Evolutionary conservation across 2,888 invertebrate species (phyloP).

Genomic region (Biston stratarius): DNA sequence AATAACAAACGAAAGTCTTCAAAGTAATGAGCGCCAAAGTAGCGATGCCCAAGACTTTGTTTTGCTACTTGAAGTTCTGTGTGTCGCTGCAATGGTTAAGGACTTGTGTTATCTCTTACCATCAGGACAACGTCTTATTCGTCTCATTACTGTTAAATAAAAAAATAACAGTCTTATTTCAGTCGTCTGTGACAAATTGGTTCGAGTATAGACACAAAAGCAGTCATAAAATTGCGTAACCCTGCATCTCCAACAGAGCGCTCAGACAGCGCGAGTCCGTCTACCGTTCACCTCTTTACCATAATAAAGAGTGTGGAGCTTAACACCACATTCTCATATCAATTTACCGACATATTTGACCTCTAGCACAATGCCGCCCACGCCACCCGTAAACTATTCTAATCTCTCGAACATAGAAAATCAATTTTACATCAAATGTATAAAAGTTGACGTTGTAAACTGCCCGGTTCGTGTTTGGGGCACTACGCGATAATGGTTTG

Average conservation of each 20-base stretch:
- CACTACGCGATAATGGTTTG: constrained; percentile 22
- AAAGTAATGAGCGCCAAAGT: too few species aligned
- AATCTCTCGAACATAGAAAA: constrained; percentile 63
- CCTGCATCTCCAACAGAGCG: constrained; percentile 11
- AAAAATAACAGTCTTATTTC: neutral
- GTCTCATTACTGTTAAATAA: too few species aligned
- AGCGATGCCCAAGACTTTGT: too few species aligned
- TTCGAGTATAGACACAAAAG: neutral
- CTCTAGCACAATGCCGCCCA: constrained; percentile 58
- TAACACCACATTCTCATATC: constrained; percentile 53
- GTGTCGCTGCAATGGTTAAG: too few species aligned
- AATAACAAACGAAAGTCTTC: too few species aligned
- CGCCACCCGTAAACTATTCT: constrained; percentile 56
- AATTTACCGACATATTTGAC: constrained; percentile 66
- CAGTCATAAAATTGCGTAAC: constrained; percentile 15
- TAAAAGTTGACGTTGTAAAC: constrained; percentile 41
- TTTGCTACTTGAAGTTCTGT: too few species aligned
- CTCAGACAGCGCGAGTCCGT: constrained; percentile 8
- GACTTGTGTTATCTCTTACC: too few species aligned
- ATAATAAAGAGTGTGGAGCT: constrained; percentile 40
- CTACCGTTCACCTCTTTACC: constrained; percentile 31
- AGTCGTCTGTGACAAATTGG: neutral
- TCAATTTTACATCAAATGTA: constrained; percentile 65
- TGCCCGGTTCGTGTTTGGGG: constrained; percentile 21
- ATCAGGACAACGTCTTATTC: too few species aligned